Evolutionary conservation across 2,797 vertebrate genomes (phyloP).

Genomic region (Acanthis flammea): DNA sequence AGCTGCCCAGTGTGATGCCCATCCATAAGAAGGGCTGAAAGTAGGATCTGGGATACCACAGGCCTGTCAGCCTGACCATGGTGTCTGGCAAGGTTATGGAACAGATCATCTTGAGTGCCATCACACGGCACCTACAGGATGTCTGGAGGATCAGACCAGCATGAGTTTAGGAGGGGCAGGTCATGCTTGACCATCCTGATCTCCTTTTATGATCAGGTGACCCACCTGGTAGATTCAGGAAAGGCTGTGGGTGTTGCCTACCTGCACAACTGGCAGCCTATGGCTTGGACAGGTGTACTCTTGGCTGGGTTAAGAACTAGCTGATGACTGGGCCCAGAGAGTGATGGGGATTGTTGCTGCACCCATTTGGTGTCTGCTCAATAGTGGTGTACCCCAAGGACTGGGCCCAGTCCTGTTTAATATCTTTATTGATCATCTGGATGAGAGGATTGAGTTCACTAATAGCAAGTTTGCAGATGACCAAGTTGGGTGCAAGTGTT

Average conservation of each 20-base stretch:
- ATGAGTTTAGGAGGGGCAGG: accelerated
- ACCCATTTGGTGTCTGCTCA: neutral
- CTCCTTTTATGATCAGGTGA: neutral
- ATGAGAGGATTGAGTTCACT: neutral
- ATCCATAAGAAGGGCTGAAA: neutral
- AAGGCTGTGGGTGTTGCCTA: neutral
- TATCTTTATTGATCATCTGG: neutral
- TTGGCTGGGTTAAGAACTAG: neutral
- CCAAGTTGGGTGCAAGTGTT: neutral
- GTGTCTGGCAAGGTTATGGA: neutral
- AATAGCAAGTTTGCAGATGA: neutral
- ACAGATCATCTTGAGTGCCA: neutral
- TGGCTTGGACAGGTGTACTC: neutral
- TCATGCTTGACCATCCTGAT: neutral
- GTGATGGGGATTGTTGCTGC: too few species aligned
- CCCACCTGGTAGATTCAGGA: accelerated
- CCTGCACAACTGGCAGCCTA: neutral
- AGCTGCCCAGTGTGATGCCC: neutral
- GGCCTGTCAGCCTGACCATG: neutral
- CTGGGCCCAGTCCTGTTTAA: neutral
- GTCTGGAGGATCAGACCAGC: neutral
- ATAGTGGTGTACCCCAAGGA: neutral
- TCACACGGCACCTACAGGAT: accelerated
- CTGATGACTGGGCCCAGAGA: too few species aligned
- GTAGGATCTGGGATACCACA: neutral